phyloP scores from a whole-genome alignment of 1,140 invertebrate species.

The Tetraneura akinire region DNA sequence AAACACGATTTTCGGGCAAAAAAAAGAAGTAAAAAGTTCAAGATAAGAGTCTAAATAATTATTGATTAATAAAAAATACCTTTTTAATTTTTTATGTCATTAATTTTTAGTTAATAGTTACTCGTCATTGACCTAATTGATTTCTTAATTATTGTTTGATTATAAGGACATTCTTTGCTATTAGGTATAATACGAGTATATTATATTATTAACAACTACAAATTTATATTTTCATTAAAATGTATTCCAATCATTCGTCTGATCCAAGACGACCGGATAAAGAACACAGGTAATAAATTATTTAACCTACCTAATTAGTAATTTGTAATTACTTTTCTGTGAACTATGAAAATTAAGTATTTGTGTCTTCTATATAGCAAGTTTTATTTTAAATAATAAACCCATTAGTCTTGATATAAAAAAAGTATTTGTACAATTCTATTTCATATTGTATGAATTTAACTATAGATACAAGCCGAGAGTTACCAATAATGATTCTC shows the following conservation, averaged over 20 bases:
- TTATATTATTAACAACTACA: too few relatives aligned
- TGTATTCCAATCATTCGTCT: slow-evolving; percentile 54
- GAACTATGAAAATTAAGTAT: neutral
- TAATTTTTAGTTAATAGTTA: too few relatives aligned
- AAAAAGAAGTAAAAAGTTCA: too few relatives aligned
- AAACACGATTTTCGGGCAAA: too few relatives aligned
- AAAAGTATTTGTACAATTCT: neutral
- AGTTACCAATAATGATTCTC: slow-evolving; percentile 62
- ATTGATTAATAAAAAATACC: too few relatives aligned
- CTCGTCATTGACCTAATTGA: too few relatives aligned
- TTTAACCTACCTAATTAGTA: neutral
- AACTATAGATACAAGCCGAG: slow-evolving; percentile 73
- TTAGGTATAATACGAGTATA: too few relatives aligned
- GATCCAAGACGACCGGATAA: slow-evolving; percentile 55
- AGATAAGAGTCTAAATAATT: too few relatives aligned
- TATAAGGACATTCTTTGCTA: too few relatives aligned
- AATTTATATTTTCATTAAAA: slow-evolving; percentile 12
- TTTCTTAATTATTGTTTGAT: too few relatives aligned
- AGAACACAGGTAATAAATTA: slow-evolving; percentile 55
- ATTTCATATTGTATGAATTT: neutral
- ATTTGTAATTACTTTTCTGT: neutral
- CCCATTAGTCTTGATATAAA: neutral
- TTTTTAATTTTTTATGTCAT: too few relatives aligned
- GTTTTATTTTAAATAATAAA: neutral
- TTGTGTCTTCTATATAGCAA: neutral